phyloP scores from a whole-genome alignment of 2,888 invertebrate species.

The Polietes domitor region DNA sequence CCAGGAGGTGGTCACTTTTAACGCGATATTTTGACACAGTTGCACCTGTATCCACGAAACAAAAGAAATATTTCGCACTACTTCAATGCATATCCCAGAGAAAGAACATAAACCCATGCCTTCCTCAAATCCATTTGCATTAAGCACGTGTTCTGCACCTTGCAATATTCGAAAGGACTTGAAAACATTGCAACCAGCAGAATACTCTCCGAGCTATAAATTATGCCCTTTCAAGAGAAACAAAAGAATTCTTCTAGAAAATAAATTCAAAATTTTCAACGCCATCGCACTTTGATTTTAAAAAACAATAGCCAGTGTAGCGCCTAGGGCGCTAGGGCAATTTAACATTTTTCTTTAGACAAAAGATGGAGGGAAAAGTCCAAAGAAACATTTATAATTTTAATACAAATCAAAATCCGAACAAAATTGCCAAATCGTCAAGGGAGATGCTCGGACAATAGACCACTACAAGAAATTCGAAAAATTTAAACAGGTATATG shows the following conservation, averaged over 20 bases:
- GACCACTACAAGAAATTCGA: background rate
- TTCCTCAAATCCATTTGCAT: background rate
- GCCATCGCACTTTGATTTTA: background rate
- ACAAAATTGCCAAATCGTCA: background rate
- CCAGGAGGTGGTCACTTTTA: no score
- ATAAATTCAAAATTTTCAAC: slow-evolving; percentile 18
- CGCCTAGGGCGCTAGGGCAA: background rate
- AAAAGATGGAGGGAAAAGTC: background rate
- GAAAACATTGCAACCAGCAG: background rate
- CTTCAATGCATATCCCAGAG: background rate
- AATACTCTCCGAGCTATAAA: background rate
- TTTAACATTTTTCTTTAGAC: background rate
- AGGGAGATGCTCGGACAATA: background rate
- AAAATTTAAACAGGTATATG: slow-evolving; percentile 33
- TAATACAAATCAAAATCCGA: slow-evolving; percentile 20
- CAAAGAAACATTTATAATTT: background rate
- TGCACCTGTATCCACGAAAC: background rate
- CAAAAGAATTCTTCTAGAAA: background rate
- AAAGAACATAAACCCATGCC: no score
- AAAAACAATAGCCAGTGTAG: slow-evolving; percentile 19
- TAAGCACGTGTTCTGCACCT: slow-evolving; percentile 20
- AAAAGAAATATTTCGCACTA: background rate
- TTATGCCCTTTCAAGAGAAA: background rate
- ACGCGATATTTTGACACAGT: background rate
- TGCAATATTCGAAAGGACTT: background rate